Conservation (phyloP, 2,888 invertebrate genomes). For the Periphyllus acericola region DNA sequence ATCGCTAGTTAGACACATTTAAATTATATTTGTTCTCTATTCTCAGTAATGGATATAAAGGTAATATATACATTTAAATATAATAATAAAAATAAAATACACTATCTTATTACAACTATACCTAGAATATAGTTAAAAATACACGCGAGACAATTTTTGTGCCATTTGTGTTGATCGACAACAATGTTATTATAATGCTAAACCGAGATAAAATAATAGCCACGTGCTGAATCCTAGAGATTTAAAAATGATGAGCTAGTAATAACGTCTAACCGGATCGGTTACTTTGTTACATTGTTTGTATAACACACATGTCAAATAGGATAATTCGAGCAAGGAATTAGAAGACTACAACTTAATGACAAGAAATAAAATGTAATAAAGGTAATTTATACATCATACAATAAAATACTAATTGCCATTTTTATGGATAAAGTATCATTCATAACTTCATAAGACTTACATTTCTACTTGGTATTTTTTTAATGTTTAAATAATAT, state of each 20-base stretch:
- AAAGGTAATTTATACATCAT: background rate
- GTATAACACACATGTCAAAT: background rate
- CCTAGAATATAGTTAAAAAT: background rate
- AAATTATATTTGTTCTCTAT: background rate
- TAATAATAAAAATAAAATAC: background rate
- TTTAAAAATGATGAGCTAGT: constrained; percentile 25
- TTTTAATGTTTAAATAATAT: no score
- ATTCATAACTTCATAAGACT: no score
- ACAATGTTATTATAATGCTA: background rate
- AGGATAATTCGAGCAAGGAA: background rate
- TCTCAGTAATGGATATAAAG: background rate
- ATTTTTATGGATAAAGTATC: background rate
- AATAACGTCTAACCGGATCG: background rate
- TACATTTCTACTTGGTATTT: no score
- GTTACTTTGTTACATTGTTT: background rate
- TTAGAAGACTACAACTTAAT: background rate
- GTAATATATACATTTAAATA: background rate
- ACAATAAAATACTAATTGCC: background rate
- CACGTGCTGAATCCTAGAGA: background rate
- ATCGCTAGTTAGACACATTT: background rate
- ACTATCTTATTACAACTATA: background rate
- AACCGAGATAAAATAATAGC: background rate
- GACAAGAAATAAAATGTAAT: background rate
- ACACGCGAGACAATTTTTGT: background rate
- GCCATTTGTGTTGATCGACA: background rate